phyloP scores from a whole-genome alignment of 2,888 invertebrate genomes.

The Trachelus iudaicus region DNA sequence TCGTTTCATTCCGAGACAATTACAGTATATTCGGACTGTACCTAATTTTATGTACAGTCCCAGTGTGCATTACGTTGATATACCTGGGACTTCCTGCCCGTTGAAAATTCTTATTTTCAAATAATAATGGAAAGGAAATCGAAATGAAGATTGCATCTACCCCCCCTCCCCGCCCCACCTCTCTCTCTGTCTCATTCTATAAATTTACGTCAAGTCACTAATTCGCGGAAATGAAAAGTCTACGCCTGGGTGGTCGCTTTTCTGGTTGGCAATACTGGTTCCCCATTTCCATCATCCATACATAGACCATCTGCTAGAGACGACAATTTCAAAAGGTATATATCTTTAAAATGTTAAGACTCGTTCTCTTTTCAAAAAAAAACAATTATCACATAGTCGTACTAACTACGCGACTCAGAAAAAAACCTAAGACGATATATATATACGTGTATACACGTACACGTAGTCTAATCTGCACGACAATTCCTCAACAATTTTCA shows the following conservation, averaged over 20 bases:
- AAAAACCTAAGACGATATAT: background rate
- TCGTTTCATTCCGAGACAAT: background rate
- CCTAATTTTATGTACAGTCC: background rate
- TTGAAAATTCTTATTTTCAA: background rate
- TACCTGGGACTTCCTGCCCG: background rate
- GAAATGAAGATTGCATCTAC: background rate
- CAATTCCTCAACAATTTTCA: background rate
- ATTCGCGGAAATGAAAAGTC: conserved; percentile 24
- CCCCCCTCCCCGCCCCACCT: background rate
- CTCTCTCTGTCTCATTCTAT: background rate
- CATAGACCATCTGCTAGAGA: background rate
- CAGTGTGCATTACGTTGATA: background rate
- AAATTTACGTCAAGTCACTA: conserved; percentile 37
- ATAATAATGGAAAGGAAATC: background rate
- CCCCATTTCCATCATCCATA: background rate
- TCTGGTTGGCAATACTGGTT: background rate
- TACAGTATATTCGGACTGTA: background rate
- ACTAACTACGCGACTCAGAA: background rate
- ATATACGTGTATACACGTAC: background rate
- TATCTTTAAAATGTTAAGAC: background rate
- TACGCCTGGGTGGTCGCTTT: conserved; percentile 39
- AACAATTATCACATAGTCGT: background rate
- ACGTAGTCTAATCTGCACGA: background rate
- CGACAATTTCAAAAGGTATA: background rate
- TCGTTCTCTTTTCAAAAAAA: background rate